These are phyloP conservation scores for Petaurus breviceps DNA, from an alignment of 2,113 vertebrate genomes.

Conservation along the genomic window DNA sequence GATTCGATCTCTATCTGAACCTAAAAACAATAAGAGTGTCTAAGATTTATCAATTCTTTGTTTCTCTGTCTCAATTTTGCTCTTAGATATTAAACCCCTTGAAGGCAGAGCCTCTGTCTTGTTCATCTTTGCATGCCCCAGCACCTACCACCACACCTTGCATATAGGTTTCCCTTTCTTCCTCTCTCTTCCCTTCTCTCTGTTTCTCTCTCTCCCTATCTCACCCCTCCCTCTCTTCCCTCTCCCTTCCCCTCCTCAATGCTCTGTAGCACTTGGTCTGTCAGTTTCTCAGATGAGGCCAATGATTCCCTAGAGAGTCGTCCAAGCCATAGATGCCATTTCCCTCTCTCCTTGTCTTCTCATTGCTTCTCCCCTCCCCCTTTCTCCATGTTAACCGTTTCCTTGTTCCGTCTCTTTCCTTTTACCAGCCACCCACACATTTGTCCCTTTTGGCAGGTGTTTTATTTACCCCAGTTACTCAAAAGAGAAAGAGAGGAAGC, in stretches of 20 bases:
- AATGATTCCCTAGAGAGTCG: neutral
- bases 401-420: neutral
- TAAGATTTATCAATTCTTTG: neutral
- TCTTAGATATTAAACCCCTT: neutral
- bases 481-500: neutral
- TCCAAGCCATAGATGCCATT: neutral
- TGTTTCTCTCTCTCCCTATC: neutral
- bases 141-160: too few species aligned
- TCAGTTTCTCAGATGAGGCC: neutral
- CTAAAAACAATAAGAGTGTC: constrained; percentile 17
- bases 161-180: neutral
- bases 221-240: neutral
- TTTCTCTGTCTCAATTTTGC: neutral
- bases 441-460: neutral
- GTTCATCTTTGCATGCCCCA: too few species aligned
- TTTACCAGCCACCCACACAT: neutral
- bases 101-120: neutral
- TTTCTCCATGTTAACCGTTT: neutral
- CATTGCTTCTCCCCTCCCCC: neutral
- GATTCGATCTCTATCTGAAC: constrained; percentile 8
- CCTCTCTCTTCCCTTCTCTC: neutral
- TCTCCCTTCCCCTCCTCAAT: neutral
- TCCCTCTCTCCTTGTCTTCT: neutral
- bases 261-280: neutral
- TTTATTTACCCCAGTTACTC: neutral